Base-by-base conservation (phyloP, 2,797 vertebrate genomes). In the Xenopus petersii region DNA sequence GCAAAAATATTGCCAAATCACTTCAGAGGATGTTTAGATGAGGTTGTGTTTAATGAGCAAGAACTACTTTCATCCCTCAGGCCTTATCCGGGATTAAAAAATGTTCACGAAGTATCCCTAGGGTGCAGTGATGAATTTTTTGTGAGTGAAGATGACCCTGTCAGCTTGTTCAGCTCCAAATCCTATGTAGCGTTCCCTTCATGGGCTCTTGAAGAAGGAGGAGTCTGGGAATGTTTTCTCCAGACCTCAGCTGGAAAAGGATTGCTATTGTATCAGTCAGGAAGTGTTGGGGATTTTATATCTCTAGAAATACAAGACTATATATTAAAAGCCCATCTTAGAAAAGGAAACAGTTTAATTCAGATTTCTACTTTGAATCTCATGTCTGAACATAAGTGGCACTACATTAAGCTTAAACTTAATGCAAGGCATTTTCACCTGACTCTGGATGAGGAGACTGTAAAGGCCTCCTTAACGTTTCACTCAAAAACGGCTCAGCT, bases 141-240 rank as follows among this genome's bases (percentile, higher is more conserved):
- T 81, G 91, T 94, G 59, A 87, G 80, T 1, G 92, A 95, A 74
- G 89, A 94, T 61, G 93, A 98, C 21, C 85, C 95, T 0, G 87
- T 98, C 73, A 97, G 91, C 86, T 96, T 98, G 83, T 98, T 98
- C 83, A 98, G 95, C 82, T 95, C 96, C 11, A 93, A 90, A 80
- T 95, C 95, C 33, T 98, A 93, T 51, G 69, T 97, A 80, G 91
- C 92, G 48, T 87, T 98, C 80, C 89, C 93, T 16, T 70, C 83
- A 0, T 95, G 92, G 93, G 90, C 83, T 1, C 15, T 84, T 49
- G 87, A 83, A 3, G 72, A 85, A 1, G 89, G 89, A 21, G 89
- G 89, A 7, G 16, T 81, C 3, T 89, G 96, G 16, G 86, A 95
- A 75, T 96, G 81, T 84, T 69, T 89, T 6, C 75, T 97, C 47